Base-by-base conservation (phyloP, 2,113 vertebrate genomes). In the Naja naja region DNA sequence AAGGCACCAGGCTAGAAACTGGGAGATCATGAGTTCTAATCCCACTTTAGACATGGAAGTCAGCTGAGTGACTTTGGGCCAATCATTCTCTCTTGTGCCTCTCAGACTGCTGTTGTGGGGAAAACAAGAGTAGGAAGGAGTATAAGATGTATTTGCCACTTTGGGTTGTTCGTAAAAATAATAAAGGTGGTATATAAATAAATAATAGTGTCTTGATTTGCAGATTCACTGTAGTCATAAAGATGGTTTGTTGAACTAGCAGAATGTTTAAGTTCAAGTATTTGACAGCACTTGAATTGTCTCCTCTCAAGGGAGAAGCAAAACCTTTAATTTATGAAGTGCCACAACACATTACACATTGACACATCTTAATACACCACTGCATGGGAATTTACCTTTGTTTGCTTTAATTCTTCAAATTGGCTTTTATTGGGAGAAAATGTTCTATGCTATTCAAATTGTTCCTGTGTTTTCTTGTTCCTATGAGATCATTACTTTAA, bases 301-400 rank as follows among this genome's bases (percentile, higher is more conserved):
- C 52, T 96, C 93, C 95, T 93, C 96, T 95, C 1, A 0, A 92
- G 96, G 94, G 54, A 95, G 93, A 95, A 95, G 95, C 96, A 96
- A 95, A 94, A 95, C 94, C 95, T 97, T 97, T 97, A 97, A 97
- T 97, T 97, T 97, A 97, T 96, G 95, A 96, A 96, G 94, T 97
- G 96, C 96, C 97, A 96, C 96, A 97, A 96, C 95, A 96, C 94
- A 96, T 97, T 97, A 97, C 94, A 96, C 94, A 93, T 92, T 93
- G 93, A 96, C 95, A 89, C 96, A 96, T 97, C 96, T 95, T 95
- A 96, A 94, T 90, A 91, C 0, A 20, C 91, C 0, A 1, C 94
- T 96, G 95, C 95, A 94, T 94, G 95, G 91, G 94, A 16, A 94
- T 94, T 96, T 96, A 96, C 94, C 94, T 96, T 96, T 97, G 95